These are phyloP conservation scores for Dermolepida albohirtum DNA, from an alignment of 2,888 invertebrate genomes.

Conservation along the genomic window DNA sequence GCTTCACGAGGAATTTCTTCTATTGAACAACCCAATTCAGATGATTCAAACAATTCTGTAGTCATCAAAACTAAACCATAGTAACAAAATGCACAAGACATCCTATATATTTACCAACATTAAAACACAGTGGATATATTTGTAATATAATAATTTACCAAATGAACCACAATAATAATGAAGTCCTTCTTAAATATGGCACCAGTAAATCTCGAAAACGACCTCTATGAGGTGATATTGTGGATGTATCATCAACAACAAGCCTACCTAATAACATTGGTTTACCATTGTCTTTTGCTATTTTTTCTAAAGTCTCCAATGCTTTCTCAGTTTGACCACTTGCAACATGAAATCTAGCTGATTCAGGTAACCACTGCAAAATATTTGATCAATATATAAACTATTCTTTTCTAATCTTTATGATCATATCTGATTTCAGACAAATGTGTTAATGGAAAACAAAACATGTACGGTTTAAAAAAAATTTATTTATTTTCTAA, in stretches of 20 bases:
- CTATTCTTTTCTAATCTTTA: too few species aligned
- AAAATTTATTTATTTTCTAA: too few species aligned
- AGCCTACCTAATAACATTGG: slow-evolving; percentile 88
- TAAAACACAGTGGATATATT: too few species aligned
- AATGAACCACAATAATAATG: slow-evolving; percentile 91
- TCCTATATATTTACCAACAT: slow-evolving; percentile 68
- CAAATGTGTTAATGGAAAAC: too few species aligned
- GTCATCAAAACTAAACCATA: slow-evolving; percentile 96
- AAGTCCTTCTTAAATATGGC: slow-evolving; percentile 85
- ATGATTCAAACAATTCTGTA: slow-evolving; percentile 87
- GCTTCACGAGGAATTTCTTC: slow-evolving; percentile 56
- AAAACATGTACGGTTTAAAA: too few species aligned
- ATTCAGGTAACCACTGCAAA: slow-evolving; percentile 92
- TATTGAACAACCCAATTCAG: slow-evolving; percentile 63
- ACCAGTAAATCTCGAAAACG: slow-evolving; percentile 79
- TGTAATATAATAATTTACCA: slow-evolving; percentile 71
- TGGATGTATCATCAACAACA: slow-evolving; percentile 80
- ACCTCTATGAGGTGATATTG: slow-evolving; percentile 72
- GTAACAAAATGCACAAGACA: slow-evolving; percentile 94
- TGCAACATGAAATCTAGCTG: slow-evolving; percentile 88
- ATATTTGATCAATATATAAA: background rate
- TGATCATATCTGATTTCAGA: too few species aligned
- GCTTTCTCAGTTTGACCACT: slow-evolving; percentile 90
- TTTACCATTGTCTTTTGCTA: slow-evolving; percentile 89
- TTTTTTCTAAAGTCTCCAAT: slow-evolving; percentile 83